Evolutionary conservation across 2,797 vertebrate genomes (phyloP).

Genomic region (Chrysocyon brachyurus): DNA sequence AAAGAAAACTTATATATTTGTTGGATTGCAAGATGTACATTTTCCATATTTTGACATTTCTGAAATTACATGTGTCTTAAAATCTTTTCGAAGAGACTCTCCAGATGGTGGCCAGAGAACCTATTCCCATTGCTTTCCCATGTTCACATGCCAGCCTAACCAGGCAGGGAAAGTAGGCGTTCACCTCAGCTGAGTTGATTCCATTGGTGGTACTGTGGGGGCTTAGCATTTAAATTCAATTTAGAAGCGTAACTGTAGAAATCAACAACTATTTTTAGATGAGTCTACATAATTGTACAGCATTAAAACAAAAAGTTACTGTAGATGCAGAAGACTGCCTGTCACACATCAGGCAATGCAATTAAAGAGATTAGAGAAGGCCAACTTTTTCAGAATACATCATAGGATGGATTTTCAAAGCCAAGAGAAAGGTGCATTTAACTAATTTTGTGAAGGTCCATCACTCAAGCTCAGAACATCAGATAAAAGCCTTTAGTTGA

Average conservation of each 20-base stretch:
- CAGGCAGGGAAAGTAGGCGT: neutral
- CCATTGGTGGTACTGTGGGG: neutral
- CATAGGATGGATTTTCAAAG: neutral
- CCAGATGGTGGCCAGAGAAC: neutral
- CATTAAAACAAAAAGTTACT: neutral
- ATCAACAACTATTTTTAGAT: neutral
- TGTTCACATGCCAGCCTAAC: neutral
- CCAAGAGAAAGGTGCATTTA: neutral
- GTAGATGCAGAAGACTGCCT: neutral
- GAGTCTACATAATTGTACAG: neutral
- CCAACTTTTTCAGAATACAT: neutral
- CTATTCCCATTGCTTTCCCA: neutral
- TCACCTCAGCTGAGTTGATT: neutral
- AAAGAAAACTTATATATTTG: neutral
- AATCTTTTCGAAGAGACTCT: neutral
- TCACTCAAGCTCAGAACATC: neutral
- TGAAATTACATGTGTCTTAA: neutral
- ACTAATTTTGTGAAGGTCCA: neutral
- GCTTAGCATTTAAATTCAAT: neutral
- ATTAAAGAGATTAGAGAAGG: conserved; percentile 23
- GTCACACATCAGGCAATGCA: neutral
- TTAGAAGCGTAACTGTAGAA: conserved; percentile 18
- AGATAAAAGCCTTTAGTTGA: conserved; percentile 27
- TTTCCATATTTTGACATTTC: neutral
- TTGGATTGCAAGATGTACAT: neutral